Evolutionary conservation across 2,797 vertebrate genomes (phyloP).

Genomic region (Parauchenoglanis punctatus): DNA sequence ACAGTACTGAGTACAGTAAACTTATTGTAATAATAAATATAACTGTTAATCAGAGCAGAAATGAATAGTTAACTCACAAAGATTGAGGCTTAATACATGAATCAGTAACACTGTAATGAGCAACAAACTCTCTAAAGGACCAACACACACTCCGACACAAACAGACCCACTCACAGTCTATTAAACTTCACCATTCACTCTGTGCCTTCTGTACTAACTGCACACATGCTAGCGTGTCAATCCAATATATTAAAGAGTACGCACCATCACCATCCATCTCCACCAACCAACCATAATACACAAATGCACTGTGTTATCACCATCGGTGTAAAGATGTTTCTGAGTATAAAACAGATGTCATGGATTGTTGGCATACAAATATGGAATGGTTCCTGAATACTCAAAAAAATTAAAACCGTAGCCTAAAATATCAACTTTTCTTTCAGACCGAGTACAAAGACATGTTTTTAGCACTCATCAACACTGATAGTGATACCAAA

Average conservation of each 20-base stretch:
- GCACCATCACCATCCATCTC: not conserved
- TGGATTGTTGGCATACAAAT: not conserved
- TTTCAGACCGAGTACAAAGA: not conserved
- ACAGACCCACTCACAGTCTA: not conserved
- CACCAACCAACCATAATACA: not conserved
- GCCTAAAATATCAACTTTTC: not conserved
- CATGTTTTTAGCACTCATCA: not conserved
- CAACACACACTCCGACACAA: not conserved
- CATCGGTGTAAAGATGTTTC: not conserved
- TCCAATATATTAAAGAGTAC: not conserved
- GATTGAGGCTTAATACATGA: not conserved
- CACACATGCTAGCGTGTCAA: not conserved
- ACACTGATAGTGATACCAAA: not conserved
- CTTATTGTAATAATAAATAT: not conserved
- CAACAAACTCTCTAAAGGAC: not conserved
- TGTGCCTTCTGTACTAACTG: constrained; percentile 1
- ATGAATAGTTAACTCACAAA: not conserved
- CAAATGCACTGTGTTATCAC: not conserved
- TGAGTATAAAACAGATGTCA: not conserved
- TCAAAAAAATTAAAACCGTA: not conserved
- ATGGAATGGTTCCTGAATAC: not conserved
- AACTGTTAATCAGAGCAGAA: not conserved
- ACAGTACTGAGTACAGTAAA: not conserved
- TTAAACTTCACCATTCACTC: not conserved
- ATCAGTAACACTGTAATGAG: not conserved